Evolutionary conservation across 2,888 invertebrate species (phyloP), one percentile per base, ranked within the genome.

Genomic region (Trichacis sp.): DNA sequence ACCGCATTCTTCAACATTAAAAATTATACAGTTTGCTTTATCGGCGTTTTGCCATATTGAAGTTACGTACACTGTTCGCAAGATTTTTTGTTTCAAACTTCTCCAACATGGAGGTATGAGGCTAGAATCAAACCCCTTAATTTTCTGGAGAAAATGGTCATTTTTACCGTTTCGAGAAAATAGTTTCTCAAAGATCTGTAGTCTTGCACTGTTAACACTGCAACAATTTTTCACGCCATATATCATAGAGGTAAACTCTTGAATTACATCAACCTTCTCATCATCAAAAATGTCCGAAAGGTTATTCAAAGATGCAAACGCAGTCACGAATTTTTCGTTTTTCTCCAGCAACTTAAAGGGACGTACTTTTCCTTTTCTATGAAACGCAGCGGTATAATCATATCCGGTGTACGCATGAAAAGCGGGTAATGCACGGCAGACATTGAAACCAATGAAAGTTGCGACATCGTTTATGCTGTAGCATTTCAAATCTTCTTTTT

Each of bases 31-130:
- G 29, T 60, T 42, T 11, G 68, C 65, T 20, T 75, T 65, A 24
- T 72, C 73, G 36, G 74, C 72, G 72, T 75, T 71, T 43, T 61
- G 46, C 75, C 74, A 73, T 74, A 75, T 76, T 1, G 73, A 72
- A 71, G 72, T 74, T 29, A 73, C 71, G 74, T 50, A 71, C 8
- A 33, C 70, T 9, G 72, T 73, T 33, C 74, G 64, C 62, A 65
- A 63, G n/a, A 74, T 64, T 70, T 74, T 73, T 48, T 50, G 60
- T 50, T 54, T n/a, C 8, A 63, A 57, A 20, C 56, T 53, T 18
- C 48, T 30, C 33, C 61, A 47, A 48, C 66, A 67, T 4, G 63
- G 56, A 15, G 58, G 64, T 38, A 69, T 53, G 14, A 20, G 20
- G 36, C 49, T 65, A 3, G 56, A 50, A 53, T 66, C 50, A 24